Conservation (phyloP, 1,140 invertebrate species). For the Trinorchestia longiramus region DNA sequence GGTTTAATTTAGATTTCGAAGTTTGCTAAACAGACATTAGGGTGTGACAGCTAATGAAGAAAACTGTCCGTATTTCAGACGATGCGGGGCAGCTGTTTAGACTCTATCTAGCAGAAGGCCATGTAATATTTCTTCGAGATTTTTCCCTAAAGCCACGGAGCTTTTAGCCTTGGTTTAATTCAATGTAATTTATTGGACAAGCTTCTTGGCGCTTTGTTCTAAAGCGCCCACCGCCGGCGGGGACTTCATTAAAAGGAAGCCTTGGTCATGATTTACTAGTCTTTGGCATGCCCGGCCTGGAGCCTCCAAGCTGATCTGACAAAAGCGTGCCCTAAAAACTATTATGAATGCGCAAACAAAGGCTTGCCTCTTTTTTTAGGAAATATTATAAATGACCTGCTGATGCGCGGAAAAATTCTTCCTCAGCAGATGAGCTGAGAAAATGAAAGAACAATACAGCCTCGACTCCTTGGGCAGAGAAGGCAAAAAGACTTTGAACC, state of each 20-base stretch:
- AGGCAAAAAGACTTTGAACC: background rate
- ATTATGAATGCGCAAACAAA: slow-evolving; percentile 45
- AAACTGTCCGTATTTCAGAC: slow-evolving; percentile 7
- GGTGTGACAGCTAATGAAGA: background rate
- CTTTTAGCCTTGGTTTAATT: slow-evolving; percentile 53
- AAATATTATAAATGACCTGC: slow-evolving; percentile 31
- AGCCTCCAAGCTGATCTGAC: slow-evolving; percentile 4
- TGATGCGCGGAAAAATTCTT: slow-evolving; percentile 4
- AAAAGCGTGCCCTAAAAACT: background rate
- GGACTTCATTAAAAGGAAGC: slow-evolving; percentile 51
- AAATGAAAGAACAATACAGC: slow-evolving; percentile 9
- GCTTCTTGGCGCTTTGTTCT: slow-evolving; percentile 53
- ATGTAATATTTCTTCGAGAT: slow-evolving; percentile 53
- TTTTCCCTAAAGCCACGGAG: slow-evolving; percentile 48
- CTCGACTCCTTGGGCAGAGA: background rate
- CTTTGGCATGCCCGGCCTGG: slow-evolving; percentile 11
- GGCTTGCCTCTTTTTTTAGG: background rate
- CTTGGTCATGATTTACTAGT: slow-evolving; percentile 8
- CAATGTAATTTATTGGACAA: slow-evolving; percentile 53
- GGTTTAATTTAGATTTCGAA: background rate
- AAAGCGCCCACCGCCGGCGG: slow-evolving; percentile 38
- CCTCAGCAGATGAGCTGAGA: background rate
- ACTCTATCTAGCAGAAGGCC: slow-evolving; percentile 39
- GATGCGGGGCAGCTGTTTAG: background rate
- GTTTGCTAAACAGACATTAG: background rate